phyloP scores from a whole-genome alignment of 2,797 vertebrate species.

The Sus cebifrons region DNA sequence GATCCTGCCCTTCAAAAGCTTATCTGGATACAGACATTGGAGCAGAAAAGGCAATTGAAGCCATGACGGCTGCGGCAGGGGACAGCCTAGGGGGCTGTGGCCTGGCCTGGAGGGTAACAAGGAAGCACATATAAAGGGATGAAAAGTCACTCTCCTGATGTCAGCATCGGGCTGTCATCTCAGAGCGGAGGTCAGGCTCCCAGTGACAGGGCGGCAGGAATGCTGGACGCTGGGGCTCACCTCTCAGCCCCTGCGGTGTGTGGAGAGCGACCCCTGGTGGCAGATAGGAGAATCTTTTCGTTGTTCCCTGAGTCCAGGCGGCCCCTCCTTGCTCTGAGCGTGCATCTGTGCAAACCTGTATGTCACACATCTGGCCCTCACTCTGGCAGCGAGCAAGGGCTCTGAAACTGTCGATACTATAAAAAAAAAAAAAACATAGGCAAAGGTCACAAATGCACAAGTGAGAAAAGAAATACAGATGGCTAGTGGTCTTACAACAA shows the following conservation, averaged over 20 bases:
- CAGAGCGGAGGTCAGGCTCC: neutral
- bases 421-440: neutral
- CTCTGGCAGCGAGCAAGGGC: neutral
- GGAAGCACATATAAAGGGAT: neutral
- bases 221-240: accelerated
- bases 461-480: neutral
- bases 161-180: neutral
- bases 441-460: too few species aligned
- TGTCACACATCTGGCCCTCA: neutral
- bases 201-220: too few species aligned
- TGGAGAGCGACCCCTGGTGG: neutral
- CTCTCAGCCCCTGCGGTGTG: neutral
- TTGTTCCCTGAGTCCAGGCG: accelerated
- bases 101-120: neutral
- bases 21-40: neutral
- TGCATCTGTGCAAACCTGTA: accelerated
- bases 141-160: neutral
- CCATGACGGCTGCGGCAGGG: neutral
- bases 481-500: neutral
- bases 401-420: accelerated
- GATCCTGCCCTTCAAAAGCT: neutral
- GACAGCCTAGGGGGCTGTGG: neutral
- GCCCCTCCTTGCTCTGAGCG: neutral
- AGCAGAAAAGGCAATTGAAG: neutral
- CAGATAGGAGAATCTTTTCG: neutral